Percentiles rank a stretch among this genome's conserved stretches.
Evolutionary conservation across 2,113 vertebrate species (phyloP).

Genomic region (Picathartes gymnocephalus): DNA sequence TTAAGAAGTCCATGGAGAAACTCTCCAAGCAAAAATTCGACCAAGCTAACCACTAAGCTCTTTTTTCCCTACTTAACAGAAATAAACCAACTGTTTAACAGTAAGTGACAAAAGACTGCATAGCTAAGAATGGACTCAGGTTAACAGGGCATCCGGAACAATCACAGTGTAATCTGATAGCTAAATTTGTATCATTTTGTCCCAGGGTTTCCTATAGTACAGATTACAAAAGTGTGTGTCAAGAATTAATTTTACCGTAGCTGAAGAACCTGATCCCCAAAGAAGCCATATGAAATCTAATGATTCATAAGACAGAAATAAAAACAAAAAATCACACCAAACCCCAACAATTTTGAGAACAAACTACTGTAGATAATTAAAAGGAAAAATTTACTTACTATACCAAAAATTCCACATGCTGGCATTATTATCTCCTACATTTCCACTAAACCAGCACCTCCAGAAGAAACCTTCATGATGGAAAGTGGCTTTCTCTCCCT

Average conservation of each 20-base stretch:
- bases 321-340: neutral
- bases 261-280: neutral
- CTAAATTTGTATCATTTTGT: neutral
- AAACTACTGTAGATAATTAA: neutral
- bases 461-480: constrained; percentile 97
- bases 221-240: neutral
- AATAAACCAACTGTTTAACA: neutral
- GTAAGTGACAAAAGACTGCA: neutral
- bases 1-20: neutral
- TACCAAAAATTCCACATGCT: constrained; percentile 88
- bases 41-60: neutral
- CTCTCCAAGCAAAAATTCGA: neutral
- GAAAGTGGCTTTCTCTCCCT: constrained; percentile 73
- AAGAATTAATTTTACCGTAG: neutral
- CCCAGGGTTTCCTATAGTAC: neutral
- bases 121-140: neutral
- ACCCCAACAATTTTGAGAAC: neutral
- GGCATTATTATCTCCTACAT: constrained; percentile 62
- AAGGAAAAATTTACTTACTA: constrained; percentile 79
- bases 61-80: neutral
- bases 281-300: neutral
- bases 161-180: neutral
- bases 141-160: neutral
- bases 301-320: neutral
- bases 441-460: constrained; percentile 84